Percentiles rank a stretch among this genome's conserved stretches.
Conservation (phyloP, 2,113 vertebrate species). For the Phylloscopus trochiloides region DNA sequence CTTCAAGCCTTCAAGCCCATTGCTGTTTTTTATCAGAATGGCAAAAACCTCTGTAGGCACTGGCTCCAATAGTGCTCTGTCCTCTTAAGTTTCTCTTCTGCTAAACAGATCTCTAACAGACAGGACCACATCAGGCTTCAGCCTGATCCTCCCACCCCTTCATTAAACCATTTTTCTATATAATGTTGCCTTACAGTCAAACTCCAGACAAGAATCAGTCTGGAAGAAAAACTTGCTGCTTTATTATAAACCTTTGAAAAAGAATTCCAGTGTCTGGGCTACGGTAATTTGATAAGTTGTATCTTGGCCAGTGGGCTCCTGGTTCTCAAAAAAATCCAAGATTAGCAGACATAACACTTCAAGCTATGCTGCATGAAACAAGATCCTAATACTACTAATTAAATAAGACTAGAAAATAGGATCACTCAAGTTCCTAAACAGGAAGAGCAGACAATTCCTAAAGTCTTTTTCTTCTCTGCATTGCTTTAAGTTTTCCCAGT, state of each 20-base stretch:
- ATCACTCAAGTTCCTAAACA: neutral
- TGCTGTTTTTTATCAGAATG: neutral
- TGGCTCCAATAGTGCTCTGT: neutral
- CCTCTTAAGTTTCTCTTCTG: neutral
- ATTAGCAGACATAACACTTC: conserved; percentile 30
- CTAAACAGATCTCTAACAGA: neutral
- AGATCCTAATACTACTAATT: neutral
- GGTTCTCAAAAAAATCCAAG: neutral
- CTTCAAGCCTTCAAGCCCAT: neutral
- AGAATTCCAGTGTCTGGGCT: conserved; percentile 2
- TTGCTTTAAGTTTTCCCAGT: neutral
- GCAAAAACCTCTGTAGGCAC: neutral
- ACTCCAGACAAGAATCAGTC: neutral
- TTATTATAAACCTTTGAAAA: conserved; percentile 14
- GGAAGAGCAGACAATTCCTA: neutral
- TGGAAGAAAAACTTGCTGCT: conserved; percentile 40
- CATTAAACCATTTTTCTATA: neutral
- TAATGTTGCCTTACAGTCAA: neutral
- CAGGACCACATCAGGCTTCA: neutral
- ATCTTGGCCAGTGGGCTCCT: neutral
- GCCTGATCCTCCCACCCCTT: neutral
- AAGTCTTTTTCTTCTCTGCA: neutral
- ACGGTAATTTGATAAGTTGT: neutral
- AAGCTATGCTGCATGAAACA: neutral
- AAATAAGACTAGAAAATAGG: neutral